Base-by-base conservation (phyloP, 2,797 vertebrate genomes). In the Vultur gryphus region DNA sequence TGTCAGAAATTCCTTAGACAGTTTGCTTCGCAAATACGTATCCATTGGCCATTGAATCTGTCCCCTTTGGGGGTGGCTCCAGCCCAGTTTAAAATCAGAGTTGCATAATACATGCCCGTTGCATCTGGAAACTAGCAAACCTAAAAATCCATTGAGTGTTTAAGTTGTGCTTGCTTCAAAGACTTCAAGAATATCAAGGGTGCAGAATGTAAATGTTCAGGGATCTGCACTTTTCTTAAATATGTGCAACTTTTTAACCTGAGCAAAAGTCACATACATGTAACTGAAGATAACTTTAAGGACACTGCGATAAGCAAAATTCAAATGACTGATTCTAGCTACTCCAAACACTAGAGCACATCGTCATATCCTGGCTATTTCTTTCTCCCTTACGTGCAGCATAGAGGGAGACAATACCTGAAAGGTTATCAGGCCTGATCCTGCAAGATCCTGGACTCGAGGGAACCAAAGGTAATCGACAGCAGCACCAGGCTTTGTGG, bases 1-100 rank as follows among this genome's bases (percentile, higher is more conserved):
- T 92, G 94, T 96, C 90, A 96, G 91, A 97, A 97, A 91, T 77
- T 91, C 78, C 61, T 97, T 33, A 80, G 58, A 84, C 20, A 52
- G 33, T 72, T 65, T 91, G 67, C 37, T 95, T 85, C 87, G 69
- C 52, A 86, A 89, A 77, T 77, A 65, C 0, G 0, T 48, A 83
- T 71, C 57, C 52, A 67, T 0, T 51, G 70, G 62, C 19, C 72
- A 61, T 6, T 75, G 49, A 73, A 86, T 41, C 29, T 29, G n/a
- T 72, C 69, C n/a, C 80, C 79, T 90, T 24, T 57, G 46, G n/a
- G 31, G 54, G 64, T 54, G 21, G 41, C 54, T 62, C 31, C 76
- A 62, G 46, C 25, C 23, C 52, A 70, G 15, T 14, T 84, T 54
- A 77, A 91, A 95, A 76, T 61, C 46, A 57, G 65, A 82, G 24